A percentile compares a stretch with the other conserved stretches of the same genome.
These are phyloP conservation scores for Eulimnadia texana DNA, from an alignment of 1,140 invertebrate species.

Conservation along the genomic window DNA sequence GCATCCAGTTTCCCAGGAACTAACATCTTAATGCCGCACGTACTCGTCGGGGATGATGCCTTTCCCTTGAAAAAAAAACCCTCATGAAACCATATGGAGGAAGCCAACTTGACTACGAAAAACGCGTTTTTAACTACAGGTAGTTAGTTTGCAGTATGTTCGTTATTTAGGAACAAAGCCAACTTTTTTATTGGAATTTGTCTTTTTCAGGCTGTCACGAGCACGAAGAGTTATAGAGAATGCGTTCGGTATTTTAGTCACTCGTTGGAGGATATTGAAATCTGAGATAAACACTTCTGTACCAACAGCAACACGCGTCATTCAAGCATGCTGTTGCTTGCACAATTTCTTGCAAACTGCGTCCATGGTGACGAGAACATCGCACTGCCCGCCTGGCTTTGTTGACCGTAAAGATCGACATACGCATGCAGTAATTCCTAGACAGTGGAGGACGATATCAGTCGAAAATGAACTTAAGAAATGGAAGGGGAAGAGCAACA, in stretches of 20 bases:
- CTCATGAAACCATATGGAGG: conserved; percentile 30
- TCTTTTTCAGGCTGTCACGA: conserved; percentile 22
- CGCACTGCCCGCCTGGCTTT: not conserved
- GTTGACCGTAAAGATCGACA: not conserved
- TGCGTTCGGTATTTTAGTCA: not conserved
- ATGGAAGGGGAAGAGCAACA: not conserved
- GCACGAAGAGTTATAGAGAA: conserved; percentile 1
- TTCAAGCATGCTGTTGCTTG: conserved; percentile 2
- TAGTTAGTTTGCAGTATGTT: not conserved
- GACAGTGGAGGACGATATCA: conserved; percentile 1
- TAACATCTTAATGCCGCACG: conserved; percentile 22
- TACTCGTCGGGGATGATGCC: conserved; percentile 34
- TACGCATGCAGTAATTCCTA: not conserved
- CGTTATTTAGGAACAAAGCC: no score
- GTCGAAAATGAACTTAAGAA: not conserved
- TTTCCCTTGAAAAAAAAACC: conserved; percentile 31
- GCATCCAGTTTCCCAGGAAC: conserved; percentile 20
- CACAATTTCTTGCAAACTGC: not conserved
- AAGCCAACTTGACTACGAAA: conserved; percentile 20
- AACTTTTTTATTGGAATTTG: not conserved
- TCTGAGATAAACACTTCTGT: not conserved
- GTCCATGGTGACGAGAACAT: not conserved
- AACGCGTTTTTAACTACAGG: conserved; percentile 34
- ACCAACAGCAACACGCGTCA: not conserved
- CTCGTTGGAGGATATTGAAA: not conserved